A percentile compares a stretch with the other conserved stretches of the same genome.
Conservation (phyloP, 2,797 vertebrate species). For the Coregonus ussuriensis region DNA sequence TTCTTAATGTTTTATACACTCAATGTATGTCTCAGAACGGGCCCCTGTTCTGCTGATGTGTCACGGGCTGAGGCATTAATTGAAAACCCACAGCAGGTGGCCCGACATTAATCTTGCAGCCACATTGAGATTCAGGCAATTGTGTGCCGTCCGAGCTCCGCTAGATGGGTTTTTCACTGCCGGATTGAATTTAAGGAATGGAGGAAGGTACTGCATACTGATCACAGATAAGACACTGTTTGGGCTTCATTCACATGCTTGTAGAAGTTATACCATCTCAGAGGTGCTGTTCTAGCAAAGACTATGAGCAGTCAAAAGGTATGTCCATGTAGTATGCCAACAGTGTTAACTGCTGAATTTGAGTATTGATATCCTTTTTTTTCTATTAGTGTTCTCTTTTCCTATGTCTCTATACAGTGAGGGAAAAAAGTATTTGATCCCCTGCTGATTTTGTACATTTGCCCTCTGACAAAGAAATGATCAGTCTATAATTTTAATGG, state of each 20-base stretch:
- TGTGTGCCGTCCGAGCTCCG: slow-evolving; percentile 39
- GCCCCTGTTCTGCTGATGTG: slow-evolving; percentile 60
- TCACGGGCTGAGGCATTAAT: slow-evolving; percentile 56
- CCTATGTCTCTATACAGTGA: not conserved
- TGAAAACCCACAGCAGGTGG: slow-evolving; percentile 66
- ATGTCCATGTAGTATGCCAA: not conserved
- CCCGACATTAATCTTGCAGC: slow-evolving; percentile 53
- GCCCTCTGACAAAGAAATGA: too few species aligned
- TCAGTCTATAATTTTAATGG: too few species aligned
- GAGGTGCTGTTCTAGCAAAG: not conserved
- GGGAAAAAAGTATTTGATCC: too few species aligned
- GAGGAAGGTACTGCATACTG: slow-evolving; percentile 36
- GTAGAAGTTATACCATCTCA: not conserved
- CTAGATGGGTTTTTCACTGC: slow-evolving; percentile 35
- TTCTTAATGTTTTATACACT: too few species aligned
- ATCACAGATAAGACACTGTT: slow-evolving; percentile 27
- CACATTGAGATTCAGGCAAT: slow-evolving; percentile 51
- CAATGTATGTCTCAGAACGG: slow-evolving; percentile 52
- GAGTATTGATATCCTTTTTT: too few species aligned
- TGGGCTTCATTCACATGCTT: not conserved
- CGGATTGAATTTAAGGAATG: slow-evolving; percentile 23
- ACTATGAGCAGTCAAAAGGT: not conserved
- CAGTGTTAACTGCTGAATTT: too few species aligned
- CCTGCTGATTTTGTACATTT: too few species aligned
- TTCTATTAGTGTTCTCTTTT: not conserved